Conservation (phyloP, 64 coral and sea anemone species). For the Montipora cactus region DNA sequence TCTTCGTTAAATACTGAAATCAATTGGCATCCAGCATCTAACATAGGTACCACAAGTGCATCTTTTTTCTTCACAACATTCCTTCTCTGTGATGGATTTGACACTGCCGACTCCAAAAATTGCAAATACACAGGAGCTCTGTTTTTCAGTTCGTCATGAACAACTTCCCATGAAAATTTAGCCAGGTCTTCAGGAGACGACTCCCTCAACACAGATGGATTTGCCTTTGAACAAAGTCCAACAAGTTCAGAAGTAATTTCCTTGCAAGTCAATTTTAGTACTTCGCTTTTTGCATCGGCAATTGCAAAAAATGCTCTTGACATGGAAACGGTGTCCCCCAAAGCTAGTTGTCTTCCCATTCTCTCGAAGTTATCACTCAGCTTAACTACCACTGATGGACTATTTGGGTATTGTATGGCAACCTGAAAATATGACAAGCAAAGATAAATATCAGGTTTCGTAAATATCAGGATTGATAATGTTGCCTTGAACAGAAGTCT, state of each 20-base stretch:
- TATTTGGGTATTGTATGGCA: too few relatives aligned
- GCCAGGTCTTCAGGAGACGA: constrained; percentile 22
- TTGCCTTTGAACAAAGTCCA: constrained; percentile 17
- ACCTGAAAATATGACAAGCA: too few relatives aligned
- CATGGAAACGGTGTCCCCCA: too few relatives aligned
- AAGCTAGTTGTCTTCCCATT: too few relatives aligned
- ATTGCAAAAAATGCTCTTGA: too few relatives aligned
- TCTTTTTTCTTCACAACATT: constrained; percentile 32
- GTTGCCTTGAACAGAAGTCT: not conserved
- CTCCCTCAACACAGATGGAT: constrained; percentile 14
- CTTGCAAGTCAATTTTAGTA: not conserved
- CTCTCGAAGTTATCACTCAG: too few relatives aligned
- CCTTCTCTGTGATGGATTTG: constrained; percentile 7
- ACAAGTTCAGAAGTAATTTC: constrained; percentile 21
- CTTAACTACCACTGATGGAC: too few relatives aligned
- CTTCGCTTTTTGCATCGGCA: not conserved
- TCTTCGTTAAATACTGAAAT: constrained; percentile 50
- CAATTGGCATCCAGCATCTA: constrained; percentile 43
- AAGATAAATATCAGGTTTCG: too few relatives aligned
- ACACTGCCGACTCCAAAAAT: constrained; percentile 4
- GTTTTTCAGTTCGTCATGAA: constrained; percentile 34
- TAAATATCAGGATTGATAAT: not conserved
- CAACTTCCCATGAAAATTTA: constrained; percentile 18
- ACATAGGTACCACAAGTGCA: constrained; percentile 10
- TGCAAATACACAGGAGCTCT: constrained; percentile 30